phyloP scores from a whole-genome alignment of 2,797 vertebrate species.

The Phaenicophaeus curvirostris region DNA sequence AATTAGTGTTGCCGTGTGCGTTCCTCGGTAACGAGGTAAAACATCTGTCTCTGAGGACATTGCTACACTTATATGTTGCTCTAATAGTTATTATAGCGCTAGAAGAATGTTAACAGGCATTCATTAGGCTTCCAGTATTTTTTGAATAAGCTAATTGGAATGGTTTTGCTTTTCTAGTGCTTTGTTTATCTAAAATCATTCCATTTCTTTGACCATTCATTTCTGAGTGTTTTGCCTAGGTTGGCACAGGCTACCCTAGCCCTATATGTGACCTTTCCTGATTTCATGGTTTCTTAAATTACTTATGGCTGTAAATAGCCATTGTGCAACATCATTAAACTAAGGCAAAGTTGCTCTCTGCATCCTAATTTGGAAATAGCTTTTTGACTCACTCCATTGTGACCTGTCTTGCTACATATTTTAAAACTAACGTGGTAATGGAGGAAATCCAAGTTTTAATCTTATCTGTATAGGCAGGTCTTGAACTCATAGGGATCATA shows the following conservation, averaged over 20 bases:
- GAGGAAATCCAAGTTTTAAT: not conserved
- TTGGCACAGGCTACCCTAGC: not conserved
- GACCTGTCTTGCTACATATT: not conserved
- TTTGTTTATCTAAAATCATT: not conserved
- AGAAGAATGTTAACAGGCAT: not conserved
- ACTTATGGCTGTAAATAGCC: not conserved
- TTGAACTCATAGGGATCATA: not conserved
- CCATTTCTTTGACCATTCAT: not conserved
- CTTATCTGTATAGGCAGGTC: not conserved
- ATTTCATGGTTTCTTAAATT: not conserved
- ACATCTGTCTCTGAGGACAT: not conserved
- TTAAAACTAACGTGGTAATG: slow-evolving; percentile 1
- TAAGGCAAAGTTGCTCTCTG: not conserved
- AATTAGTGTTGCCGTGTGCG: not conserved
- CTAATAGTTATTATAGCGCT: not conserved
- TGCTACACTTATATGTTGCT: not conserved
- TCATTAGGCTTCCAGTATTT: not conserved
- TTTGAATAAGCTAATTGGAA: not conserved
- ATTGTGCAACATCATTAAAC: not conserved
- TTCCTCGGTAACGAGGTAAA: not conserved
- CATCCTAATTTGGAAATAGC: slow-evolving; percentile 52
- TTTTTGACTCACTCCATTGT: not conserved
- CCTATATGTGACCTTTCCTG: not conserved
- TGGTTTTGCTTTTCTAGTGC: not conserved
- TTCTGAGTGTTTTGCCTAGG: not conserved